Base-by-base conservation (phyloP, 2,113 vertebrate species). In the Rhineura floridana region DNA sequence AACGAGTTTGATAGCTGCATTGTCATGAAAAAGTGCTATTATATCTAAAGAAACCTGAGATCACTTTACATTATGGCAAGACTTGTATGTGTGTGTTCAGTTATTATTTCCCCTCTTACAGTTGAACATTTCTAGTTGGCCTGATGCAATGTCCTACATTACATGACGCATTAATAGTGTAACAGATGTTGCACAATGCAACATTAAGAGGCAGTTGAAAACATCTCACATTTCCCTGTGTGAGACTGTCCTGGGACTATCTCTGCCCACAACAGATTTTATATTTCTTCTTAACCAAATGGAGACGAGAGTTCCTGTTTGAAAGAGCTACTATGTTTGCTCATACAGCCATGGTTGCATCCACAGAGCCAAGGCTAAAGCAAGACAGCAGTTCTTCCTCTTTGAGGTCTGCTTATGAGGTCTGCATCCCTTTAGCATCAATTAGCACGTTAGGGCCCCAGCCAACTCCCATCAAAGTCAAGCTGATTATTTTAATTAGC, bases 11-110 rank as follows among this genome's bases (percentile, higher is more conserved):
- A 86, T 87, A 77, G 70, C 81, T 93, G 91, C 88, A 85, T 83
- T 94, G 84, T 94, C 92, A 93, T 95, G 94, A 95, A 92, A 93
- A 94, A 88, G 84, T 87, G 83, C 91, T 93, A 39, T 75, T 90
- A 91, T 69, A 90, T 87, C 86, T 90, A 83, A 87, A 48, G 87
- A 87, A 93, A 92, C 44, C 87, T 0, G 0, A 87, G 88, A 84
- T 84, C 82, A 91, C 88, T 93, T 91, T 87, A 91, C 93, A 94
- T 93, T 90, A 93, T 85, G 87, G 81, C 84, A 78, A 93, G 82
- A 89, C 76, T 93, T 90, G 91, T 88, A 91, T 90, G 92, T 94
- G 88, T 77, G 70, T 84, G 90, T 88, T 88, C 42, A 75, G 39
- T 82, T 52, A 67, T 88, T 33, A 36, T 50, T 63, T n/a, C 12